phyloP scores from a whole-genome alignment of 1,140 invertebrate genomes.

The Drosophila ercepeae region DNA sequence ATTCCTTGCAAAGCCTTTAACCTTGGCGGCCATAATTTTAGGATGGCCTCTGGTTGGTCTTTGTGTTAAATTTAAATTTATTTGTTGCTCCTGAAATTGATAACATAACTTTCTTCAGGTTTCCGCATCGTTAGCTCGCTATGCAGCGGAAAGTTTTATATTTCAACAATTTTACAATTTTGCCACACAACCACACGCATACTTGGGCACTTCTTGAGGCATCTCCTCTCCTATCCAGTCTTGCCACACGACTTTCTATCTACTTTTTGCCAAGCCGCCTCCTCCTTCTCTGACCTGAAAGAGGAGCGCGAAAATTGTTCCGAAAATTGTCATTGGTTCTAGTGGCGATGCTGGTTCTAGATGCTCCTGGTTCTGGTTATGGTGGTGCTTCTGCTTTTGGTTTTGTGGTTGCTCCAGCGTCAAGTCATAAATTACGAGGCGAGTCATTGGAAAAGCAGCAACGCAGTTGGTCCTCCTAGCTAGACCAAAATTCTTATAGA shows the following conservation, averaged over 20 bases:
- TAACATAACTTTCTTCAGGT: constrained; percentile 83
- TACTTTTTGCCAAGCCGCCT: not conserved
- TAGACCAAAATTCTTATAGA: not conserved
- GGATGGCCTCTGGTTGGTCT: constrained; percentile 16
- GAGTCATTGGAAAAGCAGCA: constrained; percentile 79
- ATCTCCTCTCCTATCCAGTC: not conserved
- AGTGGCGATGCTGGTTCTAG: constrained; percentile 21
- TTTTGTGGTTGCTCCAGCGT: constrained; percentile 54
- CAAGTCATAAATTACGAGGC: constrained; percentile 77
- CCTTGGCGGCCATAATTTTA: constrained; percentile 22
- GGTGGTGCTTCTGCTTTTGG: constrained; percentile 41
- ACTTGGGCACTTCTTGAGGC: constrained; percentile 27
- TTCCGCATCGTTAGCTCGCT: constrained; percentile 82
- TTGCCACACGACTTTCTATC: not conserved
- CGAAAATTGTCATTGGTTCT: constrained; percentile 73
- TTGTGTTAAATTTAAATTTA: constrained; percentile 82
- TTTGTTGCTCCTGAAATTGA: constrained; percentile 83
- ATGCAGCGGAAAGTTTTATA: constrained; percentile 83
- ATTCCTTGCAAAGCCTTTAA: constrained; percentile 5
- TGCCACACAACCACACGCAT: constrained; percentile 26
- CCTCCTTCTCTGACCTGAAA: not conserved
- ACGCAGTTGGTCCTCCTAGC: constrained; percentile 11
- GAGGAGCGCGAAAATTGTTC: constrained; percentile 70
- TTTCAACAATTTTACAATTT: constrained; percentile 78
- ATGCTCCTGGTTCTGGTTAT: constrained; percentile 11